phyloP scores from a whole-genome alignment of 30 jellyfish, hydroid and myxozoan species.

The Sanderia malayensis region DNA sequence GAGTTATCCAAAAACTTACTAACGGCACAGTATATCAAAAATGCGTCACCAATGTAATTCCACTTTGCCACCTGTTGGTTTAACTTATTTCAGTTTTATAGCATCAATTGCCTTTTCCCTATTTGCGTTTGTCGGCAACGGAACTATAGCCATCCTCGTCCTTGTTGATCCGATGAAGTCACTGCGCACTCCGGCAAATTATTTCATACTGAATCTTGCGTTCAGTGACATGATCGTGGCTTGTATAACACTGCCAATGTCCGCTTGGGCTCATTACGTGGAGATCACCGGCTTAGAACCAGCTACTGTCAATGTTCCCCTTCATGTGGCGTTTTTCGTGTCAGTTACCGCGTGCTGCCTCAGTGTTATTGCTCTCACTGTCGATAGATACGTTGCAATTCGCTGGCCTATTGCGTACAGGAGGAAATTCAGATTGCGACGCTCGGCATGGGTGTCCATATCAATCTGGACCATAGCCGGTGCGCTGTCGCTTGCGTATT shows the following conservation, averaged over 20 bases:
- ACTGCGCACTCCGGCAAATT: constrained; percentile 70
- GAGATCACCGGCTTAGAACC: constrained; percentile 9
- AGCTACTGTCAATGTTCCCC: constrained; percentile 24
- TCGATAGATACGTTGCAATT: constrained; percentile 70
- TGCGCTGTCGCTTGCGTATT: constrained; percentile 44
- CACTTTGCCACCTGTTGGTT: constrained; percentile 44
- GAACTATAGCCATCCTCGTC: constrained; percentile 44
- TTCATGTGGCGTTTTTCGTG: constrained; percentile 56
- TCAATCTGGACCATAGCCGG: constrained; percentile 59
- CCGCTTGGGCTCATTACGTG: constrained; percentile 20
- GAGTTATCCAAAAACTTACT: too few relatives aligned
- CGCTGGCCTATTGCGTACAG: constrained; percentile 61
- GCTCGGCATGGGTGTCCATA: constrained; percentile 32
- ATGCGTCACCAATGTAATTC: constrained; percentile 29
- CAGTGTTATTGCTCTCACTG: constrained; percentile 44
- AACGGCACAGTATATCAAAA: too few relatives aligned
- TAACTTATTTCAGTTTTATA: constrained; percentile 35
- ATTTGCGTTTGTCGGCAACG: constrained; percentile 52
- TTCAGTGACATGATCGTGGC: constrained; percentile 72
- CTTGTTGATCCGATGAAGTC: constrained; percentile 39
- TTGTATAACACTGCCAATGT: constrained; percentile 50
- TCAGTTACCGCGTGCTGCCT: constrained; percentile 56
- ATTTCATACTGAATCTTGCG: constrained; percentile 62
- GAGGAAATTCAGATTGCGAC: constrained; percentile 31
- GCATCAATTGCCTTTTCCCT: constrained; percentile 37